Base-by-base conservation (phyloP, 2,888 invertebrate species). In the Rhopalosiphum nymphaeae region DNA sequence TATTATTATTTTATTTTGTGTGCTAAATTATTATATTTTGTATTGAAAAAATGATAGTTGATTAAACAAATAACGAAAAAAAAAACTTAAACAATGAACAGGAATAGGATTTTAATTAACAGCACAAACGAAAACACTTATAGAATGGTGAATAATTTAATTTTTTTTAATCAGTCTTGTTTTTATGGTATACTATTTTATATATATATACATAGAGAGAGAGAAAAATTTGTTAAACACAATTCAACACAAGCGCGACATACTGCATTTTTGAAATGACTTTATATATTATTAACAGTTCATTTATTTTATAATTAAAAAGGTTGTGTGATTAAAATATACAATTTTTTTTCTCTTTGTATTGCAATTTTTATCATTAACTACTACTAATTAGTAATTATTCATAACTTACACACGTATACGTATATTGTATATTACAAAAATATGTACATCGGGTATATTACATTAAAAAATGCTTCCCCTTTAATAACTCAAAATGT, bases 241-340 rank as follows among this genome's bases (percentile, higher is more conserved):
- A 78, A 21, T 9, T 21, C 78, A 36, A 36, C 3, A 36, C 16
- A 67, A 5, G 21, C 29, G 2, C 10, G 1, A 78, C 26, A 67
- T 36, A 78, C 36, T 78, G 78, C 26, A 78, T 53, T 78, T 91
- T 49, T 16, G 1, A 26, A 56, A 84, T 56, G 56, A 91, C 78
- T 84, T 26, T 42, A 53, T 85, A 56, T 84, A 7, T 78, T 84
- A 91, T 56, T 56, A 56, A 84, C 56, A 42, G 42, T 84, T 78
- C 2, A 36, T 78, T 78, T 36, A 36, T 21, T 44, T 56, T 78
- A 84, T 84, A 91, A 91, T 91, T 91, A 91, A 91, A 91, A 91
- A 29, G 56, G 91, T 84, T 44, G 53, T 44, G 10, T n/a, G 29
- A 91, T 91, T 91, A 53, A 91, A 85, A 84, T 56, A 42, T 56